These are phyloP conservation scores for Callosobruchus maculatus DNA, from an alignment of 2,888 invertebrate species.

Conservation along the genomic window DNA sequence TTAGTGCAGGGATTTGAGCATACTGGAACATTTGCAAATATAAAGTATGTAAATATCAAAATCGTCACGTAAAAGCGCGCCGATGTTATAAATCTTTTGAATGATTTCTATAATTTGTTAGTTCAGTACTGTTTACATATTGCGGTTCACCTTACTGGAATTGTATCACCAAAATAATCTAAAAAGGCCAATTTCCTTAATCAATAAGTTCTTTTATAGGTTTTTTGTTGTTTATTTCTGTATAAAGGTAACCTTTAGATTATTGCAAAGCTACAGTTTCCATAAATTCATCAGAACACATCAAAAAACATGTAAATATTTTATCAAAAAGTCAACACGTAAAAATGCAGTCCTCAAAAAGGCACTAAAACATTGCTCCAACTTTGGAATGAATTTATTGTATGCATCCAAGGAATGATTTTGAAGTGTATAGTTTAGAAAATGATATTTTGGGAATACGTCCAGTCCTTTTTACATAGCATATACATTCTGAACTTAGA, in stretches of 20 bases:
- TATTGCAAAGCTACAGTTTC: neutral
- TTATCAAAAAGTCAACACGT: conserved; percentile 17
- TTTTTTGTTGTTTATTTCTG: neutral
- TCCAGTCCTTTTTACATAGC: neutral
- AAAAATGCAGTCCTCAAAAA: conserved; percentile 13
- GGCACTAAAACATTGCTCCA: conserved; percentile 17
- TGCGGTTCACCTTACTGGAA: neutral
- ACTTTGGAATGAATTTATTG: neutral
- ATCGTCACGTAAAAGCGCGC: neutral
- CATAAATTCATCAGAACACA: neutral
- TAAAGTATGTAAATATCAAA: neutral
- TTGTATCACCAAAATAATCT: neutral
- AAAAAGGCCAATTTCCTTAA: too few species aligned
- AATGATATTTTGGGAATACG: neutral
- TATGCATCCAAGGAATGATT: neutral
- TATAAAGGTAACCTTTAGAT: neutral
- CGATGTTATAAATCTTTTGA: neutral
- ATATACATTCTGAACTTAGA: too few species aligned
- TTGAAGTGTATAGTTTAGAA: neutral
- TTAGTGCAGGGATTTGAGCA: too few species aligned
- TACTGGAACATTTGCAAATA: neutral
- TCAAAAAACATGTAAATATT: neutral
- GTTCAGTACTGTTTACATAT: neutral
- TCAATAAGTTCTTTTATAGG: too few species aligned
- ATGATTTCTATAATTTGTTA: too few species aligned